Conservation (phyloP, 2,797 vertebrate genomes). For the Phylloscopus collybita region DNA sequence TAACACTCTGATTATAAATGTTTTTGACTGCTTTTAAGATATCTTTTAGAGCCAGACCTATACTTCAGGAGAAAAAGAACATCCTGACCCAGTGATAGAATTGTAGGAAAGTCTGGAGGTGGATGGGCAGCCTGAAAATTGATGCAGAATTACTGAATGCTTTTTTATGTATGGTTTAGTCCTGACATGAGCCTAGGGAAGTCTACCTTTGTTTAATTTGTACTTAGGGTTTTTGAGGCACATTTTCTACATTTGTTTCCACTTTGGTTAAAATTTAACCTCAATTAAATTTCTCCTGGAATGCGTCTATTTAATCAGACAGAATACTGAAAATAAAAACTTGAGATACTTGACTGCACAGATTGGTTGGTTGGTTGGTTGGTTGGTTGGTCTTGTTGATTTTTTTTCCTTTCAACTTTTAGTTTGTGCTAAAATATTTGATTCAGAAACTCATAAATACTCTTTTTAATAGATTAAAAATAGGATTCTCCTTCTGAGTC, state of each 20-base stretch:
- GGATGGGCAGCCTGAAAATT: neutral
- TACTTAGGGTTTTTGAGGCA: neutral
- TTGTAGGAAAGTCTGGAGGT: neutral
- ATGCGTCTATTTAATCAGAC: neutral
- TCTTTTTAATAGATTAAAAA: neutral
- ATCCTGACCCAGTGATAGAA: neutral
- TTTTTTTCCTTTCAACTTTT: neutral
- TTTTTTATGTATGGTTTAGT: neutral
- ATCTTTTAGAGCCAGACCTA: neutral
- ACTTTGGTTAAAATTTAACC: neutral
- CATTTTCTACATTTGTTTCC: neutral
- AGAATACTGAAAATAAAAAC: neutral
- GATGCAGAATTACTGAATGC: neutral
- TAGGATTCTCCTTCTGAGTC: neutral
- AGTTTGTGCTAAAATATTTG: neutral
- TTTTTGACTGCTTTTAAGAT: neutral
- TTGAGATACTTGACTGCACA: neutral
- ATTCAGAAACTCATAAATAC: neutral
- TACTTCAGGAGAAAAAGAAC: neutral
- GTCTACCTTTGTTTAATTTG: neutral
- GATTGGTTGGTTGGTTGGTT: neutral
- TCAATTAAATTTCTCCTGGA: neutral
- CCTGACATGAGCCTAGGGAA: neutral
- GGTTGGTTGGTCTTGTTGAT: neutral
- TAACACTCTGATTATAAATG: neutral